Conservation (phyloP, 2,888 invertebrate species). For the Scotopteryx bipunctaria region DNA sequence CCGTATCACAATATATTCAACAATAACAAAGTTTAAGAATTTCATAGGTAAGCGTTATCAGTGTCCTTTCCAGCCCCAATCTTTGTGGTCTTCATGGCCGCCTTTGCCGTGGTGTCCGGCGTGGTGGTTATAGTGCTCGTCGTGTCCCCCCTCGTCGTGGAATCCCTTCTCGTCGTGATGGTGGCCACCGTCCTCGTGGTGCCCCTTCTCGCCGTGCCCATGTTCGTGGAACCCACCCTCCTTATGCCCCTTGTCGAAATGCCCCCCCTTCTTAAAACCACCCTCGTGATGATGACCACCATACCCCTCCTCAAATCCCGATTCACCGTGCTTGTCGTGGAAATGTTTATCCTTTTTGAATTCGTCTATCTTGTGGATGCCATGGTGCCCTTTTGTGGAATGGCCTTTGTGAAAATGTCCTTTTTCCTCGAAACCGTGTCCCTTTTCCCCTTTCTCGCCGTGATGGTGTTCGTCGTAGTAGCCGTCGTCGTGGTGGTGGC, state of each 20-base stretch:
- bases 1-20: slow-evolving; percentile 64
- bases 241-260: slow-evolving; percentile 91
- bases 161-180: slow-evolving; percentile 90
- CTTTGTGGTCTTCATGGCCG: slow-evolving; percentile 89
- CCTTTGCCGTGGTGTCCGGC: slow-evolving; percentile 90
- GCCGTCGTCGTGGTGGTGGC: slow-evolving; percentile 86
- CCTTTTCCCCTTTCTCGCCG: slow-evolving; percentile 86
- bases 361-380: slow-evolving; percentile 92
- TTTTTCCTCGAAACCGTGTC: slow-evolving; percentile 77
- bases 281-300: slow-evolving; percentile 90
- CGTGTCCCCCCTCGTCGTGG: slow-evolving; percentile 88
- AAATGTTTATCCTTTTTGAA: slow-evolving; percentile 94
- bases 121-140: slow-evolving; percentile 88
- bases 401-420: slow-evolving; percentile 93
- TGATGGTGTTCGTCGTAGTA: slow-evolving; percentile 85
- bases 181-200: slow-evolving; percentile 90
- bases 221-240: slow-evolving; percentile 89
- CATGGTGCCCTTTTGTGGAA: slow-evolving; percentile 92
- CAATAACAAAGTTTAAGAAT: slow-evolving; percentile 56
- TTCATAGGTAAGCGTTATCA: slow-evolving; percentile 44
- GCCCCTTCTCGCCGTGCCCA: slow-evolving; percentile 90
- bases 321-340: slow-evolving; percentile 92
- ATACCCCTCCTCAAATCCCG: slow-evolving; percentile 91
- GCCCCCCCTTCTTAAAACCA: slow-evolving; percentile 90
- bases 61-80: slow-evolving; percentile 86